Evolutionary conservation across 2,797 vertebrate species (phyloP), one percentile per base, ranked within the genome.

Genomic region (Eulemur albifrons): DNA sequence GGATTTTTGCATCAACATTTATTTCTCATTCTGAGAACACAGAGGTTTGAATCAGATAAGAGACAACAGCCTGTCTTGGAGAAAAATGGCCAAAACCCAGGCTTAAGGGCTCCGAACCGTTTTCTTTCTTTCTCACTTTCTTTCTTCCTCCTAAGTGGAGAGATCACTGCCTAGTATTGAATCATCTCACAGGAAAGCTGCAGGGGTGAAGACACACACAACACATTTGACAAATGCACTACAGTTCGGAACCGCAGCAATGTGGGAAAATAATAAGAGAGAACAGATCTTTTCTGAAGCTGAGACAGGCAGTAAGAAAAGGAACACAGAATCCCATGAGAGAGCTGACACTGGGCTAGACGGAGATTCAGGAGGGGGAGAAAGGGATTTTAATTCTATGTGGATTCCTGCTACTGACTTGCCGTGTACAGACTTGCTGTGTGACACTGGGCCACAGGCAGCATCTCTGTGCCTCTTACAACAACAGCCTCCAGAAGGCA

Each of bases 1-100:
- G 59, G 57, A 79, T 96, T 97, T 97, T 18, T 90, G 21, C 94
- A 96, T 85, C 80, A 97, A 89, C 88, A 50, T 23, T 23, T 84
- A 76, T 43, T 96, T 95, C 88, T 97, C 85, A 86, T 89, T 15
- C 79, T 43, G 75, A 97, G 93, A 97, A 93, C 65, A 88, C 0
- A 54, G 57, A 93, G 83, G 11, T 40, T 57, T 0, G 7, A 96
- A 45, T 38, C 77, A 96, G 85, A 59, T 83, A 93, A 97, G 83
- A 97, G 93, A 90, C 13, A 38, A 45, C 70, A 93, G 27, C 11
- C 48, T 81, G 61, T 88, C 69, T 80, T 94, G 4, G 6, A 82
- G 38, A 97, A 87, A 84, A 92, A 75, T 25, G 6, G 30, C 35
- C 45, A 32, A 85, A 63, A 88, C 65, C 30, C 48, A 38, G 25